Conservation (phyloP, 2,113 vertebrate genomes). For the Colinus virginianus region DNA sequence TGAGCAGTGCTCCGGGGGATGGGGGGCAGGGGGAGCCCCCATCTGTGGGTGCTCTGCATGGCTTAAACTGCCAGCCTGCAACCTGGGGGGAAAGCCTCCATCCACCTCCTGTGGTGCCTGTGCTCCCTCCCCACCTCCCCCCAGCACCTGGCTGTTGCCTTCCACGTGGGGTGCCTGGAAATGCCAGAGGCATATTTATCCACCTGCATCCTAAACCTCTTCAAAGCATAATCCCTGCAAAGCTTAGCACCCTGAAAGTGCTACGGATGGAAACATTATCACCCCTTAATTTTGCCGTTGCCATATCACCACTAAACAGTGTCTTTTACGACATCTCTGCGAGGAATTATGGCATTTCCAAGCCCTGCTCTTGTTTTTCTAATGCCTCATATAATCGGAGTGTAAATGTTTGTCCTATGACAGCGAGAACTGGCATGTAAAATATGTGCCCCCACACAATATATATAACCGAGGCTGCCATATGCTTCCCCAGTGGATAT, state of each 20-base stretch:
- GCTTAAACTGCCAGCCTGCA: not conserved
- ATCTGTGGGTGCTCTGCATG: not conserved
- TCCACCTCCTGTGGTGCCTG: accelerated
- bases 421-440: slow-evolving; percentile 36
- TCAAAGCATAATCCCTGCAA: accelerated
- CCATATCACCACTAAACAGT: accelerated
- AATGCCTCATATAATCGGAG: not conserved
- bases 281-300: not conserved
- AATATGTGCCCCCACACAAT: slow-evolving; percentile 36
- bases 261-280: not conserved
- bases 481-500: slow-evolving; percentile 30
- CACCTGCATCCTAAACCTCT: not conserved
- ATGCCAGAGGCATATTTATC: not conserved
- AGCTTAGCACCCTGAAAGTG: not conserved
- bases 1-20: not conserved
- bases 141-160: not conserved
- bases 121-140: not conserved
- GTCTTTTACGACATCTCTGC: not conserved
- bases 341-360: not conserved
- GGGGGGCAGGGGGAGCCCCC: not conserved
- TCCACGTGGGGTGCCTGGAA: not conserved
- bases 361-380: not conserved
- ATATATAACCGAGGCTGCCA: slow-evolving; percentile 36
- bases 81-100: not conserved
- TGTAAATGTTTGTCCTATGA: slow-evolving; percentile 48